Base-by-base conservation (phyloP, 1,140 invertebrate species). In the Caerostris darwini region DNA sequence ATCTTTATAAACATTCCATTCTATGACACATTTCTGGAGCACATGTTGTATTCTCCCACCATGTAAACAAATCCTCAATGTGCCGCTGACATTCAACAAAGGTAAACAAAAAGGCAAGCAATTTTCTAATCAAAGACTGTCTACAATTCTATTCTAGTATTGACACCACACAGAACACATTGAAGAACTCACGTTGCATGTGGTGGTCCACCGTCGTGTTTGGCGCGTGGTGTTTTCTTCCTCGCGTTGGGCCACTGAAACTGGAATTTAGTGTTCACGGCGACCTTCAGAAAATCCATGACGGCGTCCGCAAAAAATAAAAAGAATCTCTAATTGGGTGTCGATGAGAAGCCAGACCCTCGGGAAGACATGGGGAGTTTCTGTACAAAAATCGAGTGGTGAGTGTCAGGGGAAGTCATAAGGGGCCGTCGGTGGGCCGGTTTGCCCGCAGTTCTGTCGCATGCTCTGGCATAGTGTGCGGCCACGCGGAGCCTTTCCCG, bases 241-340 rank as follows among this genome's bases (percentile, higher is more conserved):
- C 92, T 58, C 34, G 92, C 92, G 54, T 94, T 94, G 14, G 92
- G 92, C 92, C 92, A 94, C 58, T 94, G 85, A 56, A 94, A 94
- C 71, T 88, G 85, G 92, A 94, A 94, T 53, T 94, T 94, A 17
- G 92, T 94, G 86, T 94, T 94, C n/a, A 94, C 92, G 14, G 92
- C 92, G n/a, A 94, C 92, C 86, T 67, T 94, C 67, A 94, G 67
- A 71, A 94, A 94, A 94, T 94, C 92, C 92, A 94, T 94, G 77
- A 59, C 50, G 71, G 71, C 34, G 53, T 12, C 17, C 54, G 14
- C 71, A 50, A 53, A 17, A 56, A 83, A 5, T 1, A 34, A 34
- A 34, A 34, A 34, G 34, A 34, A 34, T 86, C n/a, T n/a, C 83
- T 3, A 77, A 77, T 14, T 3, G 7, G 69, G 5, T 14, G 12